phyloP scores from a whole-genome alignment of 2,113 vertebrate species.

The Oncorhynchus masou region DNA sequence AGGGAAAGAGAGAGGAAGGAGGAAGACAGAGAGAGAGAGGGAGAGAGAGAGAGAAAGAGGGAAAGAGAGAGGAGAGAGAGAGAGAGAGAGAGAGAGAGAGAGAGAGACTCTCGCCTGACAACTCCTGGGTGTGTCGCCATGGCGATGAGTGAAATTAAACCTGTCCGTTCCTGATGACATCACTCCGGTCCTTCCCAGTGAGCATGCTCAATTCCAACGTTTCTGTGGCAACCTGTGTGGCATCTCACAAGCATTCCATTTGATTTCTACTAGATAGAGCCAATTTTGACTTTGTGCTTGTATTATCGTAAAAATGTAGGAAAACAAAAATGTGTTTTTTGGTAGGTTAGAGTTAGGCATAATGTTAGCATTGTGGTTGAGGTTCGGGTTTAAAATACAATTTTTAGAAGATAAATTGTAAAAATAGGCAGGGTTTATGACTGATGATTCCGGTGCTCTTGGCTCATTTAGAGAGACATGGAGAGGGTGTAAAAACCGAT shows the following conservation, averaged over 20 bases:
- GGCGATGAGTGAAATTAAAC: too few relatives aligned
- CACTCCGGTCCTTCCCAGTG: conserved; percentile 17
- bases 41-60: background rate
- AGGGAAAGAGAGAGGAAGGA: conserved; percentile 15
- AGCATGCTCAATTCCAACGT: conserved; percentile 1
- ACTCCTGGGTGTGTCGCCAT: too few relatives aligned
- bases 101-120: too few relatives aligned
- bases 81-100: background rate
- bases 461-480: conserved; percentile 20
- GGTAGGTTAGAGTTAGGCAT: too few relatives aligned
- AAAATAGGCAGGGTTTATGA: too few relatives aligned
- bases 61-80: background rate
- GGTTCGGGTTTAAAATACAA: too few relatives aligned
- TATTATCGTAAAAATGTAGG: too few relatives aligned
- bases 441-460: background rate
- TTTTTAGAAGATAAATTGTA: too few relatives aligned
- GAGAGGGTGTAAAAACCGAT: conserved; percentile 6
- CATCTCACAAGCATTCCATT: conserved; percentile 27
- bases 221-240: conserved; percentile 14
- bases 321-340: too few relatives aligned
- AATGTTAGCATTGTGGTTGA: too few relatives aligned
- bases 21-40: background rate
- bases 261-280: background rate
- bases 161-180: conserved; percentile 3
- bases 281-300: too few relatives aligned